These are phyloP conservation scores for Neodiprion virginianus DNA, from an alignment of 1,140 invertebrate genomes.

Conservation along the genomic window DNA sequence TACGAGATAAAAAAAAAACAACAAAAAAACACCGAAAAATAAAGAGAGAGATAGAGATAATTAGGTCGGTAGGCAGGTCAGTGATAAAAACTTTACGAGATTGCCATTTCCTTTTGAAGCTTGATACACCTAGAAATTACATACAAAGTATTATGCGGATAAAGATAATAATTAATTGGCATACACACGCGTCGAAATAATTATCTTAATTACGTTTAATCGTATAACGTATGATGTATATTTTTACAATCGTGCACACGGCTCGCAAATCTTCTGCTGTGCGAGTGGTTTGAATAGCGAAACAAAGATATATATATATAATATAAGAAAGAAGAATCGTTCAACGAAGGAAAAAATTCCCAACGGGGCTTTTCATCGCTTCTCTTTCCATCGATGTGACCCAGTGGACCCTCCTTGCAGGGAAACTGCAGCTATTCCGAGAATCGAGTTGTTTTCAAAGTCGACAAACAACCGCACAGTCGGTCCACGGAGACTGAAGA, in stretches of 20 bases:
- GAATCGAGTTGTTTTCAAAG: background rate
- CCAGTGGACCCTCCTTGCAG: background rate
- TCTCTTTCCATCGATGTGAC: background rate
- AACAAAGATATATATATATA: background rate
- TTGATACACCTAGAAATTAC: too few relatives aligned
- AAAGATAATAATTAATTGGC: background rate
- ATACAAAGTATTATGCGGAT: background rate
- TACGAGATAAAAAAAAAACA: too few relatives aligned
- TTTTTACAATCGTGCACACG: background rate
- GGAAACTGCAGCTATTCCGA: background rate
- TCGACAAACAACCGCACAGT: background rate
- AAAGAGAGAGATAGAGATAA: too few relatives aligned
- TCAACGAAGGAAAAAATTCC: background rate
- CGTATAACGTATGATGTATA: background rate
- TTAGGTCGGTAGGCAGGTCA: too few relatives aligned
- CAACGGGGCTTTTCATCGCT: background rate
- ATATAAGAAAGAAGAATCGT: background rate
- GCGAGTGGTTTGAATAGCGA: too few relatives aligned
- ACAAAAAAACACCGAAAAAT: too few relatives aligned
- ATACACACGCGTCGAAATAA: background rate
- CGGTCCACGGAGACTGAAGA: background rate
- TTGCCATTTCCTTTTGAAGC: too few relatives aligned
- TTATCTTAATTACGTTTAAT: background rate
- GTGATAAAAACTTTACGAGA: too few relatives aligned
- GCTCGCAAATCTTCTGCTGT: background rate